Percentiles rank a stretch among this genome's conserved stretches.
Conservation (phyloP, 2,113 vertebrate species). For the Nibea albiflora region DNA sequence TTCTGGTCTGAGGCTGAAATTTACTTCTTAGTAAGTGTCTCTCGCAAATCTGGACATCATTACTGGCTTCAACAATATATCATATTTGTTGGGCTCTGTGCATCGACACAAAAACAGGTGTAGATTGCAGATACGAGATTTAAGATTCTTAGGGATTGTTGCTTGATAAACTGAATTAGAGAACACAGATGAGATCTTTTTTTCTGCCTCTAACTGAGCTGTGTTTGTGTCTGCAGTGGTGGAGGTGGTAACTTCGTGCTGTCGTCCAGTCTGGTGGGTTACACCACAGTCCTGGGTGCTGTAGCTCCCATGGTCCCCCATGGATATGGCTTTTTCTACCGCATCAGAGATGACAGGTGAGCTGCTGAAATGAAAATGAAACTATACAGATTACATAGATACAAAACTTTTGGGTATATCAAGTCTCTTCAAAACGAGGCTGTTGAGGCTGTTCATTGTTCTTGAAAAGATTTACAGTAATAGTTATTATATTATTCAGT, state of each 20-base stretch:
- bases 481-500: too few species aligned
- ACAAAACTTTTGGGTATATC: not conserved
- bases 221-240: conserved; percentile 84
- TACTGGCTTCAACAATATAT: not conserved
- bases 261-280: conserved; percentile 94
- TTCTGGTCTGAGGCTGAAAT: too few species aligned
- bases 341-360: conserved; percentile 94
- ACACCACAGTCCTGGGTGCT: conserved; percentile 86
- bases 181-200: not conserved
- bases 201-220: conserved; percentile 20
- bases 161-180: not conserved
- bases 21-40: too few species aligned
- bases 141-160: not conserved
- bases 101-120: too few species aligned
- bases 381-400: too few species aligned
- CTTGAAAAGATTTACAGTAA: not conserved
- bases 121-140: not conserved
- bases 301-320: conserved; percentile 91
- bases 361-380: conserved; percentile 1
- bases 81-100: not conserved
- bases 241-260: conserved; percentile 96
- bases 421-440: not conserved
- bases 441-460: not conserved
- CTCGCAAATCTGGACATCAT: not conserved
- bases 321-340: conserved; percentile 96